Evolutionary conservation across 2,797 vertebrate species (phyloP).

Genomic region (Semaprochilodus insignis): DNA sequence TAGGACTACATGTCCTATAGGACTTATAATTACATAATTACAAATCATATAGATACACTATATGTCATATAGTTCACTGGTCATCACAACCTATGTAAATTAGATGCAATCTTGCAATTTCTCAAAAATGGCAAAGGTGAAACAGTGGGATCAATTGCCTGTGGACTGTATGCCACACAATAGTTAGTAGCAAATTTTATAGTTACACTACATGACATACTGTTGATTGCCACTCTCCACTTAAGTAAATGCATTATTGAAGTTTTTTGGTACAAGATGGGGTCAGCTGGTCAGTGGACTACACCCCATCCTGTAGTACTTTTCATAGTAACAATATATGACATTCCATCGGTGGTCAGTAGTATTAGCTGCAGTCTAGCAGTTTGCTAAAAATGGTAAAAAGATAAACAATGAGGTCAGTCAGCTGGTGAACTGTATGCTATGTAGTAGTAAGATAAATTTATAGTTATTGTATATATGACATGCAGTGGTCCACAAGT

Average conservation of each 20-base stretch:
- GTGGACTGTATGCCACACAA: background rate
- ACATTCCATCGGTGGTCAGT: too few relatives aligned
- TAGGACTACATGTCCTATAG: too few relatives aligned
- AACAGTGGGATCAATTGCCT: background rate
- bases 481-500: background rate
- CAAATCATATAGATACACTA: background rate
- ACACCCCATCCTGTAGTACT: too few relatives aligned
- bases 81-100: background rate
- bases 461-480: background rate
- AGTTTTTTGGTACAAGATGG: too few relatives aligned
- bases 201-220: background rate
- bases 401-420: background rate
- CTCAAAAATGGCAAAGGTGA: background rate
- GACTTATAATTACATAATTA: too few relatives aligned
- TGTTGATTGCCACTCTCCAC: too few relatives aligned
- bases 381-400: background rate
- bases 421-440: background rate
- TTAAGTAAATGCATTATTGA: too few relatives aligned
- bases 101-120: background rate
- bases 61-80: background rate
- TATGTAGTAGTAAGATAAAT: too few relatives aligned
- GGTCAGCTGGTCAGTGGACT: too few relatives aligned
- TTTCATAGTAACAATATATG: too few relatives aligned
- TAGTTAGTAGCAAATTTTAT: background rate
- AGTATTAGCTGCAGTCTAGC: background rate